Conservation (phyloP, 2,113 vertebrate genomes). For the Psophia crepitans region DNA sequence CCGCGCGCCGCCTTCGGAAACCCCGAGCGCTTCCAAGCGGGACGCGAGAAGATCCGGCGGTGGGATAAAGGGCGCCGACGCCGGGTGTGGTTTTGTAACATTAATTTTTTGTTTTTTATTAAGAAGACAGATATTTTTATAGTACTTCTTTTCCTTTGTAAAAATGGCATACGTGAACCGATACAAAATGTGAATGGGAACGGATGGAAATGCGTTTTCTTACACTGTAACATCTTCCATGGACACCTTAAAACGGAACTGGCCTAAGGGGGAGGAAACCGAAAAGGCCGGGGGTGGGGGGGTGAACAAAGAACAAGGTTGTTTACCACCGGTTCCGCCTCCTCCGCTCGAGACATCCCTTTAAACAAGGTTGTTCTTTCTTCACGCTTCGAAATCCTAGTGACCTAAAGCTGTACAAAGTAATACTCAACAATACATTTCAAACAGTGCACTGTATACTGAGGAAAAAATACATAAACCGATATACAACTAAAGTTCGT, state of each 20-base stretch:
- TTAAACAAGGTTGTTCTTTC: conserved; percentile 83
- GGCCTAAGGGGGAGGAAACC: conserved; percentile 74
- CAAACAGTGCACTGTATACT: conserved; percentile 86
- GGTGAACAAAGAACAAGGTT: conserved; percentile 83
- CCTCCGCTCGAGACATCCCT: conserved; percentile 65
- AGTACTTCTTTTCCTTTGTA: conserved; percentile 86
- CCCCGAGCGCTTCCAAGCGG: too few relatives aligned
- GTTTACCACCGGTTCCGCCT: conserved; percentile 73
- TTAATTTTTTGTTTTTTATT: conserved; percentile 83
- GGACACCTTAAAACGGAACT: conserved; percentile 81
- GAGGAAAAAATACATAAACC: conserved; percentile 80
- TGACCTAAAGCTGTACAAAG: conserved; percentile 84
- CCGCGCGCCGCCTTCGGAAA: too few relatives aligned
- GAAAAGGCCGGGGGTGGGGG: conserved; percentile 59
- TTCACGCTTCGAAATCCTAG: conserved; percentile 75
- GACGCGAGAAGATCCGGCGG: too few relatives aligned
- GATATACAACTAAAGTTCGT: conserved; percentile 81
- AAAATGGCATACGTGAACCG: conserved; percentile 85
- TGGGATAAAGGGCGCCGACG: conserved; percentile 38
- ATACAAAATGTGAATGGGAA: conserved; percentile 84
- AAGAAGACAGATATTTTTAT: conserved; percentile 86
- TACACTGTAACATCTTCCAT: conserved; percentile 79
- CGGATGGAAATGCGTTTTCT: conserved; percentile 79
- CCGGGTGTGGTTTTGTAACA: conserved; percentile 74
- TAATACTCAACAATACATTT: conserved; percentile 88